Base-by-base conservation (phyloP, 2,797 vertebrate species). In the Sebastes itinus region DNA sequence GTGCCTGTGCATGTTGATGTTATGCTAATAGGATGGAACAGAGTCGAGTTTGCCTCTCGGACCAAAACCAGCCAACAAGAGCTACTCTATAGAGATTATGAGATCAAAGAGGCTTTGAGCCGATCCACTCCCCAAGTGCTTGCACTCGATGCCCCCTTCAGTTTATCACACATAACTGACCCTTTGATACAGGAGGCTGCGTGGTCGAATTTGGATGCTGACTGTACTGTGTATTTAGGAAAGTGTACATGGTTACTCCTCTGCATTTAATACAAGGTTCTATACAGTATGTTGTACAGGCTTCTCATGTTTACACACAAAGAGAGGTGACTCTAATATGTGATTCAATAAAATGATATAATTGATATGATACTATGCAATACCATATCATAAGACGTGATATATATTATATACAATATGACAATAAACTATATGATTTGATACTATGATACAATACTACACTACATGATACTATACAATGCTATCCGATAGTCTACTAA, bases 21-120 rank as follows among this genome's bases (percentile, higher is more conserved):
- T 68, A 85, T 73, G 74, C 73, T 83, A 85, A 90, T 63, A 42
- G 83, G 35, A 67, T 68, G 70, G 28, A 88, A 7, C 80, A 77
- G 62, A 82, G 68, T 25, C 67, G 65, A 66, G 66, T 73, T 68
- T 65, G 46, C 75, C 84, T 81, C 71, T 5, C 27, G 59, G 85
- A 72, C 77, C 79, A 77, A 72, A 86, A 88, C 42, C 75, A 63
- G 62, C 87, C 84, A 89, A 88, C 78, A 87, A 88, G 87, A 90
- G 87, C 85, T 87, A 89, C 86, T 93, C 81, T 79, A 77, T 91
- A 82, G 82, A 90, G 85, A 91, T 90, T 85, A 90, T 73, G 67
- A 75, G 85, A 91, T 92, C 92, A 90, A 89, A 85, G 75, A 83
- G 76, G 77, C 81, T 88, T 83, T 75, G 82, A 86, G 82, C 54